Conservation (phyloP, 2,113 vertebrate genomes). For the Colius striatus region DNA sequence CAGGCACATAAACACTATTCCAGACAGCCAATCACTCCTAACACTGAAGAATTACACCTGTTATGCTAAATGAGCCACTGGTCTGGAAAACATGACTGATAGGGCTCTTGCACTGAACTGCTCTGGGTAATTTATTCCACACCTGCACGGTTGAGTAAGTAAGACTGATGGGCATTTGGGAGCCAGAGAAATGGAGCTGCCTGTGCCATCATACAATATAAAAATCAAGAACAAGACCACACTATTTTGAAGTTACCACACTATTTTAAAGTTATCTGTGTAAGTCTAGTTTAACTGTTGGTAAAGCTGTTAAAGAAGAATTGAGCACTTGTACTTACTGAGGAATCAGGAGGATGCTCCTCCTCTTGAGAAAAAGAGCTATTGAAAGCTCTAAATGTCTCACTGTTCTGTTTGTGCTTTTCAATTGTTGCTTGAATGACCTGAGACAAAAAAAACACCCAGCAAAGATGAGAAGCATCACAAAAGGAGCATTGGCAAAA, state of each 20-base stretch:
- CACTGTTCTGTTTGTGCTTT: constrained; percentile 95
- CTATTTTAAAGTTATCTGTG: background rate
- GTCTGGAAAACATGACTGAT: background rate
- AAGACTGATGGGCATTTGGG: background rate
- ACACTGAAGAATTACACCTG: background rate
- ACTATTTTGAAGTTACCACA: background rate
- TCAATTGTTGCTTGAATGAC: constrained; percentile 91
- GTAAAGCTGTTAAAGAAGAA: background rate
- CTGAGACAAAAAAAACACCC: constrained; percentile 67
- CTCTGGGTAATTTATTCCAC: background rate
- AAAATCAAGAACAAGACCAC: background rate
- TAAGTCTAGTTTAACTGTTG: background rate
- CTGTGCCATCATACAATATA: background rate
- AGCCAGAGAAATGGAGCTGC: background rate
- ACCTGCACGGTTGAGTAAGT: background rate
- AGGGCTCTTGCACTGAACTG: background rate
- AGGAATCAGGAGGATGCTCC: constrained; percentile 84
- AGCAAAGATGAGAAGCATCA: background rate
- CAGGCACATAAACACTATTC: background rate
- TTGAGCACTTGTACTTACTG: constrained; percentile 74
- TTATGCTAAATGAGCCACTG: background rate
- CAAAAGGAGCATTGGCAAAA: background rate
- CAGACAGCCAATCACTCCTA: background rate
- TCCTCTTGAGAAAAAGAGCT: constrained; percentile 88
- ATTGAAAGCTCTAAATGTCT: constrained; percentile 93